Evolutionary conservation across 2,113 vertebrate genomes (phyloP).

Genomic region (Pterocles orientalis): DNA sequence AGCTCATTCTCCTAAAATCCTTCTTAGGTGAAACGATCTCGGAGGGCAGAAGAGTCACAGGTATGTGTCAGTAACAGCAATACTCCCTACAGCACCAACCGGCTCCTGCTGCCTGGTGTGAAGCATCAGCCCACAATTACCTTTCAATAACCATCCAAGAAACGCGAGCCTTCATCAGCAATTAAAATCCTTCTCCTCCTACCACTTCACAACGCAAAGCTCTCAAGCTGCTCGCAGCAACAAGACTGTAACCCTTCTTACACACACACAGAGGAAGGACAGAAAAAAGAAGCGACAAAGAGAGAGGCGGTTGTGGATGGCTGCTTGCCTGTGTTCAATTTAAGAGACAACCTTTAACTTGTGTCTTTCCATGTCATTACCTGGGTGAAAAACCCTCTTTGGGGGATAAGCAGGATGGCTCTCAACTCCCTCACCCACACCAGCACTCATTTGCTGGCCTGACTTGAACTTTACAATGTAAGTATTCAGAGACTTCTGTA

Average conservation of each 20-base stretch:
- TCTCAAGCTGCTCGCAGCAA: background rate
- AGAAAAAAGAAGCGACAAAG: background rate
- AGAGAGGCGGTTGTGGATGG: background rate
- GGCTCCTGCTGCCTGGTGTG: background rate
- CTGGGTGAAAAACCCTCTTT: background rate
- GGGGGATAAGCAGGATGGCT: background rate
- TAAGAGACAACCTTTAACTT: background rate
- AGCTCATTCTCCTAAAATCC: background rate
- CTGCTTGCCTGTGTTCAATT: background rate
- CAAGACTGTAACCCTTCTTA: background rate
- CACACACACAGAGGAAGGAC: background rate
- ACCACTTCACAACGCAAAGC: background rate
- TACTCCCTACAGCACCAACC: background rate
- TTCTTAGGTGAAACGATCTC: background rate
- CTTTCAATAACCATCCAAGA: background rate
- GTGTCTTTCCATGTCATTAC: background rate
- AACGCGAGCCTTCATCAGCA: background rate
- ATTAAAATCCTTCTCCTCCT: background rate
- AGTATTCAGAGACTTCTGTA: background rate
- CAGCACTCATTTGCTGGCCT: background rate
- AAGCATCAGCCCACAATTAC: background rate
- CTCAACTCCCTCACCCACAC: background rate
- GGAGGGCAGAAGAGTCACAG: background rate
- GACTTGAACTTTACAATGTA: background rate
- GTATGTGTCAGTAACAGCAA: background rate